Conservation (phyloP, 2,113 vertebrate genomes). For the Clarias macrocephalus region DNA sequence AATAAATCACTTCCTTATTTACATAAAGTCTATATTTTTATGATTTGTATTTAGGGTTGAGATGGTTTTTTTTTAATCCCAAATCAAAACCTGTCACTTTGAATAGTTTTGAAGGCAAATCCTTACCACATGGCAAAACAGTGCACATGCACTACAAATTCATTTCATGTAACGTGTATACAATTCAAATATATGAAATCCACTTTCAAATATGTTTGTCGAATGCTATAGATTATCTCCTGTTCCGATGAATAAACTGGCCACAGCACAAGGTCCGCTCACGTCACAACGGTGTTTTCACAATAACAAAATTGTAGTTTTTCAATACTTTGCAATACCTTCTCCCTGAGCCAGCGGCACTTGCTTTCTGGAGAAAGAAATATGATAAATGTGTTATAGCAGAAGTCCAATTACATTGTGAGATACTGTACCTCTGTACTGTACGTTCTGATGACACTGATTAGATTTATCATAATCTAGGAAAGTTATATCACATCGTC, state of each 20-base stretch:
- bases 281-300: neutral
- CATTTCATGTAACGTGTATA: neutral
- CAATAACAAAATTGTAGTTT: too few relatives aligned
- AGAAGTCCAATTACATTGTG: too few relatives aligned
- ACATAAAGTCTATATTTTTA: neutral
- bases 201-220: neutral
- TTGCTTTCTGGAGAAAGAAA: too few relatives aligned
- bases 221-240: neutral
- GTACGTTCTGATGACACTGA: too few relatives aligned
- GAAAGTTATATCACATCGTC: too few relatives aligned
- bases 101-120: neutral
- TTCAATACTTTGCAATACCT: too few relatives aligned
- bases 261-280: neutral
- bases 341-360: too few relatives aligned
- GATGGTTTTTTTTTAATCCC: neutral
- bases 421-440: too few relatives aligned
- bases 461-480: too few relatives aligned
- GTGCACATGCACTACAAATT: neutral
- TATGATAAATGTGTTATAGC: too few relatives aligned
- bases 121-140: neutral
- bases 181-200: neutral
- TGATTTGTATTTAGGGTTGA: neutral
- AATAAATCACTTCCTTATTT: neutral
- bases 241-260: neutral
- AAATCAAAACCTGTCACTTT: neutral